phyloP scores from a whole-genome alignment of 2,797 vertebrate species.

The Lithobates pipiens region DNA sequence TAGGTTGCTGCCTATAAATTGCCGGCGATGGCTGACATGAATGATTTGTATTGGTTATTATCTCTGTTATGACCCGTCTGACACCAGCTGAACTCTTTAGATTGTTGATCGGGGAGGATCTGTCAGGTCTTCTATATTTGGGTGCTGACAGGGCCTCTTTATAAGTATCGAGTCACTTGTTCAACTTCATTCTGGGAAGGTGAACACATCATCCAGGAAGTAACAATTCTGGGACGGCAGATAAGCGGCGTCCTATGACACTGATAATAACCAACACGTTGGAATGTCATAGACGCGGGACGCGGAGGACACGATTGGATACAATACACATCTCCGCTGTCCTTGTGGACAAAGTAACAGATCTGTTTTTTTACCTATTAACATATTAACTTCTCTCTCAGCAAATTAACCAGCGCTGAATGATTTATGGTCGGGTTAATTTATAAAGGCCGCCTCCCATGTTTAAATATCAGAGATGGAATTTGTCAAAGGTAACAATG shows the following conservation, averaged over 20 bases:
- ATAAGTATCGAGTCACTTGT: not conserved
- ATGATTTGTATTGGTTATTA: no score
- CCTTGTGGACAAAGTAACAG: conserved; percentile 46
- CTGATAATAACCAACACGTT: not conserved
- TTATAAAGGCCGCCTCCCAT: not conserved
- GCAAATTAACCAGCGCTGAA: not conserved
- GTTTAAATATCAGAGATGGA: not conserved
- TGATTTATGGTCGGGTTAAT: conserved; percentile 27
- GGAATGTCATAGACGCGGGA: not conserved
- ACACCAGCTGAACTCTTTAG: no score
- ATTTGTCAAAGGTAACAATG: not conserved
- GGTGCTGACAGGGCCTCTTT: not conserved
- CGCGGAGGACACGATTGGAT: not conserved
- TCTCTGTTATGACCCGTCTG: no score
- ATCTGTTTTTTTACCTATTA: conserved; percentile 38
- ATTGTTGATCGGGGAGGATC: no score
- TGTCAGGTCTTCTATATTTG: no score
- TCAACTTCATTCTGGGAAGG: not conserved
- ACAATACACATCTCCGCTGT: conserved; percentile 39
- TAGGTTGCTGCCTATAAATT: no score
- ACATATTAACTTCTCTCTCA: conserved; percentile 53
- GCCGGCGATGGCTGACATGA: no score
- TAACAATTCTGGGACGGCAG: not conserved
- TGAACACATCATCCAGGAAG: conserved; percentile 13
- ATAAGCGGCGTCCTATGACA: not conserved